These are phyloP conservation scores for Hetaerina americana DNA, from an alignment of 1,140 invertebrate species.

Conservation along the genomic window DNA sequence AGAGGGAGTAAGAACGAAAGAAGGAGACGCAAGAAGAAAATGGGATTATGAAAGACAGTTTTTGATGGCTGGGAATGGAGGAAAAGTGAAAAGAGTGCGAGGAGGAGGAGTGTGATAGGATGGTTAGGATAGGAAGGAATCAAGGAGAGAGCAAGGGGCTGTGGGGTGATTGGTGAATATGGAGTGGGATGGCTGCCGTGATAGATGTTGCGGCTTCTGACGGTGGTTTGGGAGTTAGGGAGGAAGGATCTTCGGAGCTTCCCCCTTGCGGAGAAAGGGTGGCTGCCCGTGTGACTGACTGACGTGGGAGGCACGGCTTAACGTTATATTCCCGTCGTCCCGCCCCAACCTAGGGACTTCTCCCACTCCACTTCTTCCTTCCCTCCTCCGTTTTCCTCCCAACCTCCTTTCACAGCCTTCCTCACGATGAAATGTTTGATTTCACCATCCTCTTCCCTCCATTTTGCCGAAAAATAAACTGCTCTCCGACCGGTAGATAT, in stretches of 20 bases:
- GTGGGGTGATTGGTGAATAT: neutral
- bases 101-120: neutral
- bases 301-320: neutral
- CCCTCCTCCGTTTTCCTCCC: too few relatives aligned
- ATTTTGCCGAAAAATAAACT: too few relatives aligned
- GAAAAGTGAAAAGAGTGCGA: neutral
- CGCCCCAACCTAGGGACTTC: too few relatives aligned
- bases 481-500: too few relatives aligned
- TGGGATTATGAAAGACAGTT: too few relatives aligned
- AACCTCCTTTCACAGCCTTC: too few relatives aligned
- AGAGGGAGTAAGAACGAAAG: too few relatives aligned
- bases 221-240: neutral
- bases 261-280: neutral
- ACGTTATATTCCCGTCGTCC: neutral
- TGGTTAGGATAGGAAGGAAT: neutral
- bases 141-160: neutral
- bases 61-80: too few relatives aligned
- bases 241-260: neutral
- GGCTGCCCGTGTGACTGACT: neutral
- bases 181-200: neutral
- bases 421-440: too few relatives aligned
- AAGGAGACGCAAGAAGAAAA: too few relatives aligned
- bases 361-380: too few relatives aligned
- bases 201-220: neutral
- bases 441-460: too few relatives aligned